Evolutionary conservation across 2,888 invertebrate species (phyloP), one percentile per base, ranked within the genome.

Genomic region (Gortyna flavago): DNA sequence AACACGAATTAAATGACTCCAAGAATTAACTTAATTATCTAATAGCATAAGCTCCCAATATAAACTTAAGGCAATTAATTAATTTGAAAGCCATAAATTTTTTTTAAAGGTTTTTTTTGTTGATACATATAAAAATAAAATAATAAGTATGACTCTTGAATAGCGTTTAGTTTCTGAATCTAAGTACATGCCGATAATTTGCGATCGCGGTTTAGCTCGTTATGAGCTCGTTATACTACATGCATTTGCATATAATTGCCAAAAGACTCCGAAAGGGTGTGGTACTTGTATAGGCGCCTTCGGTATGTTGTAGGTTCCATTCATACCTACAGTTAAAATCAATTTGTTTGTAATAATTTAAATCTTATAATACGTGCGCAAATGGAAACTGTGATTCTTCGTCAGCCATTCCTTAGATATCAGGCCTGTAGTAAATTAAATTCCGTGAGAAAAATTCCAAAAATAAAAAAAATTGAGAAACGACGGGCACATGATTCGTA

Each of bases 391-490:
- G 41, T 79, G 76, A 82, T 29, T 54, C 16, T 11, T 61, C 0
- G 13, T 16, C 35, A 66, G 38, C 32, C 21, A 25, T 66, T 66
- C 51, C 35, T n/a, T n/a, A n/a, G n/a, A 61, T 29, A 41, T 9
- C 35, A n/a, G 1, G 51, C n/a, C n/a, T n/a, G n/a, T 32, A 9
- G 18, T 29, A 7, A 54, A 41, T 25, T n/a, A 35, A n/a, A 38
- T 57, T 85, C 16, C 3, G 51, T 83, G 79, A 83, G 5, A 64
- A 72, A 66, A 62, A 70, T 78, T 72, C 74, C 72, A 74, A 78
- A 86, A 84, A 78, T 84, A 84, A 38, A 11, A 69, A 51, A 75
- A 67, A 66, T 71, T 59, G 32, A 69, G 35, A 72, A 72, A 54
- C 61, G 21, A 13, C 64, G 18, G 41, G 67, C 67, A 68, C 75